Base-by-base conservation (phyloP, 2,113 vertebrate genomes). In the Pseudorasbora parva region DNA sequence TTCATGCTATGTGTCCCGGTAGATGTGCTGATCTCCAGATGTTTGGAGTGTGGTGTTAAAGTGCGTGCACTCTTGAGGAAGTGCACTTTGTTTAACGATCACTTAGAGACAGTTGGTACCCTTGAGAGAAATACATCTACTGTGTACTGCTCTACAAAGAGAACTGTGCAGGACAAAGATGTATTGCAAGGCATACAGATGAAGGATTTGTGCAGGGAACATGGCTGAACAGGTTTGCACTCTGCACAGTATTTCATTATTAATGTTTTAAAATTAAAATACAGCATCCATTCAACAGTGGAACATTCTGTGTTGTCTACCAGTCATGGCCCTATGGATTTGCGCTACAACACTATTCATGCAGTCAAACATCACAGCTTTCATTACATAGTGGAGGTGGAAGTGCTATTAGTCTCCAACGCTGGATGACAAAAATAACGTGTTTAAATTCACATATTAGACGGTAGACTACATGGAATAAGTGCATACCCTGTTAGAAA, bases 1-100 rank as follows among this genome's bases (percentile, higher is more conserved):
- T 66, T 17, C 3, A 33, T 66, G 8, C 27, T 33, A 33, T 8
- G 62, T 66, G 7, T 19, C 30, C 64, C 21, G 30, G 64, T 37
- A 37, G 30, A 64, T 64, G 27, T 64, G 62, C 33, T 64, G 62
- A 21, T 68, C 64, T 68, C 30, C 30, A 68, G 64, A 68, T 37
- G 64, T 68, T 37, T 68, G 64, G 8, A 37, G 30, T 33, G 27
- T 9, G 62, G 33, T 33, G 33, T 33, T 5, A 30, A 0, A 27
- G 59, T 30, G 25, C 27, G 3, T 66, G 62, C 33, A 17, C 30
- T 66, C 15, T 19, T 33, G 7, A 19, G 27, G 2, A 33, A 66
- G 30, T 27, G 30, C 7, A 33, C 6, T 66, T 66, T 66, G 27
- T 37, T 21, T 66, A 66, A 66, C 1, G 8, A 8, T 21, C 62